Base-by-base conservation (phyloP, 2,113 vertebrate species). In the Glareola pratincola region DNA sequence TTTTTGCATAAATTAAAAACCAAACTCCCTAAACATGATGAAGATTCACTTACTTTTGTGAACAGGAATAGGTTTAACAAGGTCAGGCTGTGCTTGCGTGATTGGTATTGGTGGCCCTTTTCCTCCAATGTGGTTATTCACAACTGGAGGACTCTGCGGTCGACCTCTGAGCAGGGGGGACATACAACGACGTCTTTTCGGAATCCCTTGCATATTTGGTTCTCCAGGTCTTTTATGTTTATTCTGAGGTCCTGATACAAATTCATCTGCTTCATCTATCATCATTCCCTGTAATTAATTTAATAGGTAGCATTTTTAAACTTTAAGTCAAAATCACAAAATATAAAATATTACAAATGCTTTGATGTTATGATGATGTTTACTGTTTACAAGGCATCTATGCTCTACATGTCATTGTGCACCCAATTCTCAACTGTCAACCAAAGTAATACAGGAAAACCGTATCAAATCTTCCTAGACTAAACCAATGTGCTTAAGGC, bases 191-290 rank as follows among this genome's bases (percentile, higher is more conserved):
- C 98, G 97, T 56, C 98, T 97, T 92, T 98, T 98, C 0, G 98
- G 98, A 86, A 98, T 96, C 66, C 98, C 98, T 90, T 98, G 98
- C 98, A 98, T 98, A 85, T 97, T 98, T 90, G 98, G 97, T 91
- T 98, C 98, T 89, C 98, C 98, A 7, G 98, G 98, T 80, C 98
- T 98, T 94, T 99, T 99, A 94, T 97, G 98, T 90, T 98, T 98
- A 97, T 98, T 99, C 27, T 98, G 98, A 97, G 98, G 98, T 74
- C 98, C 98, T 19, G 98, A 97, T 51, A 99, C 98, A 72, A 99
- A 98, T 93, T 99, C 98, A 94, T 98, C 98, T 63, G 98, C 98
- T 98, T 99, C 98, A 92, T 99, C 98, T 96, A 99, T 99, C 98
- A 98, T 98, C 98, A 99, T 98, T 86, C 98, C 98, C 98, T 98